Evolutionary conservation across 2,888 invertebrate species (phyloP), one percentile per base, ranked within the genome.

Genomic region (Chaetogeoica ovagalla): DNA sequence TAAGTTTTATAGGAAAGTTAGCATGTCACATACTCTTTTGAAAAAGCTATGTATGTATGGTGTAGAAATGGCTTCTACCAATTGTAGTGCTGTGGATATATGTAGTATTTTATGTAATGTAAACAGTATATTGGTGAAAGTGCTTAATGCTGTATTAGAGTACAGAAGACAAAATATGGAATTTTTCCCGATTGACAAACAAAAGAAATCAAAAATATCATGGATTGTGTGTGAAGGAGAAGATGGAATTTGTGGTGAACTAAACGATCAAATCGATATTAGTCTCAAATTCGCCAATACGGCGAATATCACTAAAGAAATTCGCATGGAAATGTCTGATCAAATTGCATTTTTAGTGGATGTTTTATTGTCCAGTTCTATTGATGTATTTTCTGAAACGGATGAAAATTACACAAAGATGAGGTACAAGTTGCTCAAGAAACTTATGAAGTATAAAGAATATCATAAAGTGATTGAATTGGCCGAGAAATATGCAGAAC

Each of bases 401-500:
- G 62, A 70, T 11, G 39, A 7, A 2, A 55, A 55, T 23, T 70
- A 62, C 13, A 79, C 19, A 17, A 52, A 55, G 3, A 19, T 79
- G 1, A 70, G 77, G 13, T 79, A 69, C n/a, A 79, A 55, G 0
- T 6, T 79, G 39, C 77, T 79, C 13, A 79, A 63, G 7, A 19
- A 70, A 70, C 70, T 79, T 2, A 19, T 79, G 21, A 39, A 39
- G 0, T 39, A 63, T 11, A 70, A 79, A 15, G 77, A 79, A 79
- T 13, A 70, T 19, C 77, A 95, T 85, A 90, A 92, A 81, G 96
- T 95, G 13, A 91, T 92, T 0, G 91, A 91, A 83, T 87, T 97
- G 66, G 96, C 95, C 0, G 97, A 97, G 87, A 96, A 96, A 87
- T 97, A 94, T 87, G 88, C 91, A 63, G 96, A 97, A 86, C 95